Base-by-base conservation (phyloP, 2,888 invertebrate species). In the Temnothorax rugatulus region DNA sequence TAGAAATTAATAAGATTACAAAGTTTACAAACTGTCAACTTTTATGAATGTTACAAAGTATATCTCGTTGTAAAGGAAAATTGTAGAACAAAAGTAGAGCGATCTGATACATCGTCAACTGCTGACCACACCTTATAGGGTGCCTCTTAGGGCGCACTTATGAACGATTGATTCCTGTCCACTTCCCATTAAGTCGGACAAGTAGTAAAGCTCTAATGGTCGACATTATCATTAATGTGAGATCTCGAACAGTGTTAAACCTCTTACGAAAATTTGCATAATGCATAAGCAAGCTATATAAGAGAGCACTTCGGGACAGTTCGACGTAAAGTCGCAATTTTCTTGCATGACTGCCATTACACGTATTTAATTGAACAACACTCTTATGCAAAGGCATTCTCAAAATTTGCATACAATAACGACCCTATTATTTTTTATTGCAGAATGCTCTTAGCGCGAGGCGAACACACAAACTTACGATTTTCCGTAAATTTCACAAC, bases 221-320 rank as follows among this genome's bases (percentile, higher is more conserved):
- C 52, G 54, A 13, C 68, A 73, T 83, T 85, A 85, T 85, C 84
- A 82, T 83, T 88, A 86, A 88, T 83, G 86, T 82, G 76, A 86
- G 63, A 84, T 82, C 87, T 77, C 86, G 66, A 75, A 82, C 77
- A 64, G 54, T 44, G 83, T 76, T 79, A 84, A 63, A 77, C 76
- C 82, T 64, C 82, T 87, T 79, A 59, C 47, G 21, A 68, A 38
- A 82, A 89, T 89, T 88, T 88, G 82, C 89, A 88, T 88, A 88
- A 88, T 87, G 84, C 77, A 85, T 64, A 85, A 85, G 66, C 64
- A 38, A 69, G 47, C 18, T 38, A 61, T 73, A 57, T 75, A 68
- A 52, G 52, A 63, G 82, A 47, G 74, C 83, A 77, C 50, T 61
- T n/a, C 18, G 61, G 77, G 82, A 87, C 57, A 79, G 50, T 82